Evolutionary conservation across 1,140 invertebrate species (phyloP), one percentile per base, ranked within the genome.

Genomic region (Tachypleus tridentatus): DNA sequence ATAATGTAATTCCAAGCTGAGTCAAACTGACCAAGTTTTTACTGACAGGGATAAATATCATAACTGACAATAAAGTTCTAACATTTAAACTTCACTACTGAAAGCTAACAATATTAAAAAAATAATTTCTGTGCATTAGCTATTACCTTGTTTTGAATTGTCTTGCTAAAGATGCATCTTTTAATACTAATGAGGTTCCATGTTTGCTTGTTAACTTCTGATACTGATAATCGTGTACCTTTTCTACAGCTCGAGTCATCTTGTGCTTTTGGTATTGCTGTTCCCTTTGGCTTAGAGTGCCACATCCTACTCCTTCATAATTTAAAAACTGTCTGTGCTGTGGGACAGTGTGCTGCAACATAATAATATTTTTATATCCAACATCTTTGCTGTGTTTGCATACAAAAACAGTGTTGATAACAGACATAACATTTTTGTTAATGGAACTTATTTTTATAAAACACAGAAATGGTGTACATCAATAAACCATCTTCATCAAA

Each of bases 251-350:
- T 75, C 82, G 84, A 67, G 83, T 80, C 0, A 88, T 87, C 70
- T 83, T 79, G 58, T 83, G 78, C 72, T 86, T 83, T 9, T 81
- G 76, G 76, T 86, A 87, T 71, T 91, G 86, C 67, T 85, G 86
- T 71, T 91, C 80, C 62, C 90, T 77, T 76, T 91, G 86, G 61
- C 79, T 84, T 1, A 85, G 87, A 5, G 86, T 88, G 0, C 90
- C 91, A 61, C 81, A 74, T 1, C 90, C 90, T 8, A 87, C 75
- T 47, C 87, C 87, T 70, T 89, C 88, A 76, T 84, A 88, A 64
- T 80, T 86, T 56, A 94, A 78, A 74, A 89, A 93, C 72, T 91
- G 89, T 50, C 91, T 81, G 74, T 94, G 91, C 75, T 93, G 91
- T 1, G 90, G 89, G 29, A 87, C 87, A 66, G 87, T 91, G 72